phyloP scores from a whole-genome alignment of 2,113 vertebrate species.

The Sphyrna mokarran region DNA sequence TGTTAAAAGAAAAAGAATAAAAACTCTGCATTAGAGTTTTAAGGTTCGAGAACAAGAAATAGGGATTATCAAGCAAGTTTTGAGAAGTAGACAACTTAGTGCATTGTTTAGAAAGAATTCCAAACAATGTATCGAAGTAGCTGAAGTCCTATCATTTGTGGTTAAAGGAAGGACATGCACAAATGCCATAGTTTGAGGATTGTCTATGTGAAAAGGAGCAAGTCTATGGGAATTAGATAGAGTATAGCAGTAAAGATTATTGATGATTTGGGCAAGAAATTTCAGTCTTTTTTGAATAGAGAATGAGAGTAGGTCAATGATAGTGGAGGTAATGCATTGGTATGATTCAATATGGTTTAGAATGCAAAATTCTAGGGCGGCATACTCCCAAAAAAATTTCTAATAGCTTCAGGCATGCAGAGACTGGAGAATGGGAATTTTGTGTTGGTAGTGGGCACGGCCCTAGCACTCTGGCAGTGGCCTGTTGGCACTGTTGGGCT shows the following conservation, averaged over 20 bases:
- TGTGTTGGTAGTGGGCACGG: too few species aligned
- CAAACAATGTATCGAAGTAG: background rate
- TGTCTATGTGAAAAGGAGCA: background rate
- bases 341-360: too few species aligned
- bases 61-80: background rate
- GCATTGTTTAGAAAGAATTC: too few species aligned
- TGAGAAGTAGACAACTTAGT: too few species aligned
- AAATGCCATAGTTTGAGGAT: background rate
- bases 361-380: too few species aligned
- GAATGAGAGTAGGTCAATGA: background rate
- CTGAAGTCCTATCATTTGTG: background rate
- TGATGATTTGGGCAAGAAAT: background rate
- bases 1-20: background rate
- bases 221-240: background rate
- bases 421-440: too few species aligned
- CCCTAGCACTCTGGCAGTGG: too few species aligned
- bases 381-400: too few species aligned
- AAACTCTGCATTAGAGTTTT: background rate
- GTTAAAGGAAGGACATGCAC: background rate
- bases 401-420: too few species aligned
- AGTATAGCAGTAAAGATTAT: background rate
- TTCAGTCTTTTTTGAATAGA: background rate
- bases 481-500: too few species aligned
- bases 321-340: too few species aligned
- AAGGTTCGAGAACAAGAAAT: background rate